Base-by-base conservation (phyloP, 2,113 vertebrate genomes). In the Alethe castanea region DNA sequence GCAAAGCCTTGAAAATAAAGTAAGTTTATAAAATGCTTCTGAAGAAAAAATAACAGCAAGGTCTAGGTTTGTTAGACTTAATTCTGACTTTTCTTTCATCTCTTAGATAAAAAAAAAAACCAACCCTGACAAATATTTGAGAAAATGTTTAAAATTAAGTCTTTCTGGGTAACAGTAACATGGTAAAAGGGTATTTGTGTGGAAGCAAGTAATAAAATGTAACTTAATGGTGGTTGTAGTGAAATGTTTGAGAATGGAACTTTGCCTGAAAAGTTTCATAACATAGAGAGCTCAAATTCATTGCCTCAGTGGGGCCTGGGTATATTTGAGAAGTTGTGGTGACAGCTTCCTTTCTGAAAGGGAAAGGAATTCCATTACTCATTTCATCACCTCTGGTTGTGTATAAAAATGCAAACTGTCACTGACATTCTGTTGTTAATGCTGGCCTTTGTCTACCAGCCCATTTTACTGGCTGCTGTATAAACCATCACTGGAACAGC, bases 51-150 rank as follows among this genome's bases (percentile, higher is more conserved):
- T 18, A 62, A 12, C 28, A 71, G 16, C 8, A 40, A 61, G 4
- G 2, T 61, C 5, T 48, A 10, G 48, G 8, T 89, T 87, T 36
- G 17, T 23, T 61, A 36, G 38, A 67, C 4, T 31, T 40, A 1
- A 3, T 8, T 45, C 10, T 40, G 24, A 29, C 33, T 61, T 86
- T 61, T 35, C 8, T 38, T 86, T 56, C 38, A 22, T 25, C 8
- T 38, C 56, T 36, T 38, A 29, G 11, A 40, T 50, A 1, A 19
- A 20, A 45, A 19, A 11, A 8, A 0, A 45, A 20, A 19, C 42
- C 42, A 20, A 19, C 2, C 17, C 5, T 0, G 2, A 36, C 5
- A 60, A 73, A 3, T 35, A 14, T 11, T 31, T 81, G 26, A 57
- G 59, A 26, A 25, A 56, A 19, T 19, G 1, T 40, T 81, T 70